A percentile compares a stretch with the other conserved stretches of the same genome.
Evolutionary conservation across 1,140 invertebrate species (phyloP).

Genomic region (Venturia canescens): DNA sequence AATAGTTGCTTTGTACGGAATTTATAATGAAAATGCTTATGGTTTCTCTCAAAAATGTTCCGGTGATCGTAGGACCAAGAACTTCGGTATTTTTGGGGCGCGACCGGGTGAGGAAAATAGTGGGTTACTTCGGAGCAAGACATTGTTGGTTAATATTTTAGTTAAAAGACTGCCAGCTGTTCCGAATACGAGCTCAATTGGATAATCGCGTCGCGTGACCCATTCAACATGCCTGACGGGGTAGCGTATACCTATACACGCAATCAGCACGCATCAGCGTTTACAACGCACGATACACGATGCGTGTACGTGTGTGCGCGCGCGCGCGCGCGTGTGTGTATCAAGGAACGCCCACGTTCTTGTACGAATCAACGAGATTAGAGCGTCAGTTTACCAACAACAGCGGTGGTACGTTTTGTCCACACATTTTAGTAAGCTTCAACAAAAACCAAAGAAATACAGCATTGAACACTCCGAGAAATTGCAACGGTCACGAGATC

Average conservation of each 20-base stretch:
- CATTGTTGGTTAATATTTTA: constrained; percentile 11
- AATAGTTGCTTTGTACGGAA: too few species aligned
- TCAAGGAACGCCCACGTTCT: neutral
- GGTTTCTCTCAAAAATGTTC: neutral
- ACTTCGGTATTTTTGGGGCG: neutral
- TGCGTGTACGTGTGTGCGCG: neutral
- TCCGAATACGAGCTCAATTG: constrained; percentile 72
- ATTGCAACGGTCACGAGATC: neutral
- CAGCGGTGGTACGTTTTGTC: neutral
- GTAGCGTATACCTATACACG: constrained; percentile 9
- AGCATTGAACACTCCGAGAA: neutral
- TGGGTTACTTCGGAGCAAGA: constrained; percentile 7
- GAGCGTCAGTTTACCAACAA: neutral
- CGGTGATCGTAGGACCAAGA: neutral
- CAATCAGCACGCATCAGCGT: constrained; percentile 12
- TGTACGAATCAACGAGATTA: constrained; percentile 17
- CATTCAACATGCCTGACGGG: constrained; percentile 34
- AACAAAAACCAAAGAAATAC: neutral
- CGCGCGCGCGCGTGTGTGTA: neutral
- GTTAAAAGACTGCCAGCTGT: constrained; percentile 45
- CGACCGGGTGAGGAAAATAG: neutral
- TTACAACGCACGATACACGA: constrained; percentile 25
- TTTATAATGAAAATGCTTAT: too few species aligned
- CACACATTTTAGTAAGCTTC: neutral
- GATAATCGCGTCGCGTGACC: constrained; percentile 67